Evolutionary conservation across 2,888 invertebrate genomes (phyloP), one percentile per base, ranked within the genome.

Genomic region (Malacosoma neustria): DNA sequence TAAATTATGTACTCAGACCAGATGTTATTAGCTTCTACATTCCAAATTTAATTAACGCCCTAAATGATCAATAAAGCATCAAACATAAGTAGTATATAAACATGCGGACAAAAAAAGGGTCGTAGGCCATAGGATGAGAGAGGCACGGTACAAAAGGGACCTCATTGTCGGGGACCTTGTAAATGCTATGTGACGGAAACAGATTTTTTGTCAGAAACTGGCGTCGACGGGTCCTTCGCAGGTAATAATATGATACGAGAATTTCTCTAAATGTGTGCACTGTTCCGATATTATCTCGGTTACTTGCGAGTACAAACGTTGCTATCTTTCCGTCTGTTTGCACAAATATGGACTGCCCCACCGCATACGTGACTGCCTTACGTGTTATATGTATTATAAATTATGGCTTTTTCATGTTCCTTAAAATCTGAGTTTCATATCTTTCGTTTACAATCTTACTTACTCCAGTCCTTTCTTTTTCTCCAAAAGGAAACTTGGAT

Each of bases 151-250:
- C 67, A 73, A 75, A 63, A 72, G 69, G 68, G 63, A 49, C 66
- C 67, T 66, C 75, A 46, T 69, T 79, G 77, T 82, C 82, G 80
- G 80, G 80, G 82, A 80, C 79, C 79, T 72, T 73, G 79, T 76
- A 77, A 76, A 80, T 69, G 77, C 48, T 81, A 72, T 75, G 72
- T 66, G 65, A 71, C 73, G 79, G 79, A 81, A 82, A 74, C 70
- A 62, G 49, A 70, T 74, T 22, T 81, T 81, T 81, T 77, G 67
- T 73, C 50, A 51, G 42, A 44, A 57, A 55, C 53, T 49, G 62
- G 68, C 70, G 70, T 56, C 65, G 61, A 46, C 53, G 43, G 51
- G 63, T 61, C 61, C 69, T 56, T 51, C 51, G 32, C 32, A 77
- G 76, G 82, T 76, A 22, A 22, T 22, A 22, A 22, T 22, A 79